Percentiles rank a stretch among this genome's conserved stretches.
phyloP scores from a whole-genome alignment of 2,113 vertebrate genomes.

The Cavia porcellus region DNA sequence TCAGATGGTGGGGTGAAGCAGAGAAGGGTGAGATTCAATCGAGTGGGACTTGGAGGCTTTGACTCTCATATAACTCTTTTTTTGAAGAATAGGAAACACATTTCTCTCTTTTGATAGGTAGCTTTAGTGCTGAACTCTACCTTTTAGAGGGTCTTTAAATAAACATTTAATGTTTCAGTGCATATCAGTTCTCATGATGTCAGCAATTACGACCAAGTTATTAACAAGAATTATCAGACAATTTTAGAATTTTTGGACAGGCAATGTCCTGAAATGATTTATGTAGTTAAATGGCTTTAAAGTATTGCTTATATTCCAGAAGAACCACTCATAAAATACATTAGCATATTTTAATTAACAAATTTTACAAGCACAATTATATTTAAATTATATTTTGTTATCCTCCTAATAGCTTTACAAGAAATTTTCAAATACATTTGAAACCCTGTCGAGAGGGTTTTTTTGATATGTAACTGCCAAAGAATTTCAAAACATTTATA shows the following conservation, averaged over 20 bases:
- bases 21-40: background rate
- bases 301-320: conserved; percentile 49
- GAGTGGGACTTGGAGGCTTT: background rate
- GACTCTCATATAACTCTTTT: background rate
- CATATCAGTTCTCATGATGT: background rate
- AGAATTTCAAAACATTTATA: conserved; percentile 56
- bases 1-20: background rate
- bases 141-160: conserved; percentile 55
- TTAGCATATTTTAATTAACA: conserved; percentile 73
- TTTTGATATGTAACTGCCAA: conserved; percentile 49
- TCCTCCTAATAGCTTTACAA: conserved; percentile 63
- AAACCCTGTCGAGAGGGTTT: conserved; percentile 50
- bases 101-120: background rate
- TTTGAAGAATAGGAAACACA: background rate
- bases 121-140: background rate
- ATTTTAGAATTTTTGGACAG: conserved; percentile 45
- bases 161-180: conserved; percentile 45
- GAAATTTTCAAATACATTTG: conserved; percentile 70
- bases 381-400: conserved; percentile 70
- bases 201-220: conserved; percentile 37
- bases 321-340: conserved; percentile 50
- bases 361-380: conserved; percentile 60
- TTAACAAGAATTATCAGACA: conserved; percentile 49
- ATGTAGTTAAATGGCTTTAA: conserved; percentile 54
- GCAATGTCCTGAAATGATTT: conserved; percentile 49